Evolutionary conservation across 2,888 invertebrate species (phyloP), one percentile per base, ranked within the genome.

Genomic region (Oxystoma pomonae): DNA sequence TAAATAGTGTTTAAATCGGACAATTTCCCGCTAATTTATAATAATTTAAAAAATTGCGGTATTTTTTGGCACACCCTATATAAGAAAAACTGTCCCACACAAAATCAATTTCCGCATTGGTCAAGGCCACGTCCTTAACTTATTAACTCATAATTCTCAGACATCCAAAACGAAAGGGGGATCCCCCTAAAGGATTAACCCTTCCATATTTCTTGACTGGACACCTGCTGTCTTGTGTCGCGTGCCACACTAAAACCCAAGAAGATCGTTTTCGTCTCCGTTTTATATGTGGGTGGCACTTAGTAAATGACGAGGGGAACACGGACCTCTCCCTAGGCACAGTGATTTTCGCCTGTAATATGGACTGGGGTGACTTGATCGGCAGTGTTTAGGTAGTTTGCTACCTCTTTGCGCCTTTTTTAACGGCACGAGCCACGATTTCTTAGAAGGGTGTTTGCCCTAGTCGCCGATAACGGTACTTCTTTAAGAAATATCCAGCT

Each of bases 141-240:
- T 35, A 35, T 35, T 35, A 35, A 35, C 35, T 35, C 35, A 35
- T 35, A 35, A 7, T 12, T 3, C 35, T 7, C 35, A 35, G 35
- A 35, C 3, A 3, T 35, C 35, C 5, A 12, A 35, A 12, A 35
- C 35, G 5, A 35, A 59, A 58, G 60, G 63, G 67, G 65, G 60
- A 61, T 61, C 61, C 62, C 67, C 65, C 59, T 65, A 20, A 65
- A 65, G 65, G 63, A 63, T 65, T 67, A 67, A 67, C 68, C 68
- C 68, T 65, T 68, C 63, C 63, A 60, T 58, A 22, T 35, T 35
- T 35, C 35, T 35, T 57, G 56, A 61, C 67, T 62, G 67, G 67
- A 67, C 68, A 67, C 68, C 67, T 68, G 68, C 65, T 60, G 65
- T 59, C 59, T 19, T 60, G 56, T n/a, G 67, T 61, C 68, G 67